Base-by-base conservation (phyloP, 1,140 invertebrate genomes). In the Drosophila gunungcola region DNA sequence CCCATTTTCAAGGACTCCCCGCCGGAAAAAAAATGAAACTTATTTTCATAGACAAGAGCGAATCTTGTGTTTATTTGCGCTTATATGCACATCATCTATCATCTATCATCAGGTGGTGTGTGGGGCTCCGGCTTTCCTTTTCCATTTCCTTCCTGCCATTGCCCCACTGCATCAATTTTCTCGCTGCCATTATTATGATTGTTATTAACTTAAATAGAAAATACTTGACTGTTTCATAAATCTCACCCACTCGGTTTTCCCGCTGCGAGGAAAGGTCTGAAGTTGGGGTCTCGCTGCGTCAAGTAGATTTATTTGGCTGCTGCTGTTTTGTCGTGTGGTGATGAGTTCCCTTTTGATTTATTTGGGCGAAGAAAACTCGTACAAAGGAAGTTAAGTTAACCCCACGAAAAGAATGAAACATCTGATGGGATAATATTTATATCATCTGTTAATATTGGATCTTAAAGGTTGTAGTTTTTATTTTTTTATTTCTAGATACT, bases 171-270 rank as follows among this genome's bases (percentile, higher is more conserved):
- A 83, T 89, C 84, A 89, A 89, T 89, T 86, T 83, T 89, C 65
- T 73, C 82, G 88, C 68, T 89, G 76, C 80, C 84, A 89, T 89
- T 89, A 89, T 89, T 89, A 89, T 89, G 84, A 89, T 89, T 89
- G 84, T 89, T 89, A 89, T 89, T 89, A 89, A 89, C 84, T 89
- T 89, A 89, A 89, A 89, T 89, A 89, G 84, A 89, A 89, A 89
- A 89, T 89, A 89, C 84, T 89, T 78, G 85, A 89, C 84, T 84
- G 77, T 90, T 89, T 83, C 84, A 89, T 89, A 89, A 89, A 84
- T 89, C 84, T 89, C 76, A 57, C 49, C 75, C 64, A 56, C 51
- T 16, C 42, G 52, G 61, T 58, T 51, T 51, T 45, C 68, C 52
- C 68, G 54, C 69, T 61, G 64, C 12, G 38, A 41, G 27, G 43